phyloP scores from a whole-genome alignment of 2,888 invertebrate species.

The Mongoloraphidia duomilia region DNA sequence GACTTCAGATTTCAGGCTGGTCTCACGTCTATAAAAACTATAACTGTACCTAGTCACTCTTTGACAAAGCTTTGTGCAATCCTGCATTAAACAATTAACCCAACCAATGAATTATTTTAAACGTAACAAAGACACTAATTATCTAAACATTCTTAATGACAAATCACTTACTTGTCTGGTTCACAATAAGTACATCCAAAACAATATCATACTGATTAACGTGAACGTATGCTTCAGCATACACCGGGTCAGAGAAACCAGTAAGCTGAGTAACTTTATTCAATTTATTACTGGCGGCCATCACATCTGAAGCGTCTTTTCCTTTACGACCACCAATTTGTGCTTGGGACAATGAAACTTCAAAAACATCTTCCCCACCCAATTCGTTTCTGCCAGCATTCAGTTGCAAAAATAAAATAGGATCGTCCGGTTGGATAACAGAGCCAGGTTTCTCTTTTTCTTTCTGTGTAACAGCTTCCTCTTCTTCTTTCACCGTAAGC shows the following conservation, averaged over 20 bases:
- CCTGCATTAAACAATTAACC: too few species aligned
- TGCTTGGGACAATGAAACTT: constrained; percentile 81
- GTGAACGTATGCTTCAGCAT: constrained; percentile 98
- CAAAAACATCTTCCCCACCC: constrained; percentile 73
- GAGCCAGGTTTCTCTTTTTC: constrained; percentile 53
- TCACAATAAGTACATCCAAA: constrained; percentile 92
- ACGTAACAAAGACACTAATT: too few species aligned
- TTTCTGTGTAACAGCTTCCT: constrained; percentile 44
- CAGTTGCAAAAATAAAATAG: constrained; percentile 69
- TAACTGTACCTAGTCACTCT: too few species aligned
- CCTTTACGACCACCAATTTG: constrained; percentile 44
- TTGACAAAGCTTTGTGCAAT: too few species aligned
- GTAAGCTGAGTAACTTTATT: constrained; percentile 89
- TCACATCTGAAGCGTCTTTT: constrained; percentile 30
- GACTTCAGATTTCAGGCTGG: too few species aligned
- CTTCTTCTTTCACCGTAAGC: constrained; percentile 64
- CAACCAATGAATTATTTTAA: too few species aligned
- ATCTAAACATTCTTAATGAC: too few species aligned
- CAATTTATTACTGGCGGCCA: constrained; percentile 42
- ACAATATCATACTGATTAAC: constrained; percentile 99
- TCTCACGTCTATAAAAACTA: too few species aligned
- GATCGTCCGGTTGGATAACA: constrained; percentile 71
- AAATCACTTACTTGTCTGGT: constrained; percentile 65
- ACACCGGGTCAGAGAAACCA: constrained; percentile 98
- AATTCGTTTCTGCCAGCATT: constrained; percentile 43